Percentiles rank a stretch among this genome's conserved stretches.
Evolutionary conservation across 2,113 vertebrate species (phyloP).

Genomic region (Xiphias gladius): DNA sequence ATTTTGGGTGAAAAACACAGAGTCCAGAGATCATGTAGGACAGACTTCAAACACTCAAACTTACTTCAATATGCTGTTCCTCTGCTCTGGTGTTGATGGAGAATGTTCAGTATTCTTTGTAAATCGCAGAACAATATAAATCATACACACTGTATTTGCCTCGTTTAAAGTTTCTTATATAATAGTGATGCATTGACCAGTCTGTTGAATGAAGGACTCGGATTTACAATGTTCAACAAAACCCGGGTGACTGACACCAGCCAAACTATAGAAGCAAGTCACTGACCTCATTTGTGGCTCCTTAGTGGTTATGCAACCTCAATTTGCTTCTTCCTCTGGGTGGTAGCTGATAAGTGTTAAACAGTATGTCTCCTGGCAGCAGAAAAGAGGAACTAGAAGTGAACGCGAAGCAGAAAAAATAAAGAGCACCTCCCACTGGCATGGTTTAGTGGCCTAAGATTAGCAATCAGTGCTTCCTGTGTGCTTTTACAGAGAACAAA

Average conservation of each 20-base stretch:
- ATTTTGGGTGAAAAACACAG: conserved; percentile 20
- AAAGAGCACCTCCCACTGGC: conserved; percentile 29
- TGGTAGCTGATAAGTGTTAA: conserved; percentile 61
- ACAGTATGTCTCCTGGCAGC: conserved; percentile 52
- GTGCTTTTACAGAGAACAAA: conserved; percentile 1
- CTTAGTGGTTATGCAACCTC: conserved; percentile 55
- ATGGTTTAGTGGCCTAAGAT: conserved; percentile 31
- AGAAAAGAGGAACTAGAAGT: conserved; percentile 69
- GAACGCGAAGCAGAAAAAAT: conserved; percentile 48
- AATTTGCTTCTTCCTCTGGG: conserved; percentile 63
- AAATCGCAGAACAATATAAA: background rate
- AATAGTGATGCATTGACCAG: background rate
- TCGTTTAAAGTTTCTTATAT: background rate
- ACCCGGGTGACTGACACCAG: conserved; percentile 26
- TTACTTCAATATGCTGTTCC: background rate
- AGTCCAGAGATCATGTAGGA: background rate
- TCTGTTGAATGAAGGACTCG: background rate
- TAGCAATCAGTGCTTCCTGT: conserved; percentile 55
- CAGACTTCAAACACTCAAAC: conserved; percentile 31
- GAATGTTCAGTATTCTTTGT: background rate
- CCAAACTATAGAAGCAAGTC: conserved; percentile 17
- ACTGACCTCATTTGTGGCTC: conserved; percentile 43
- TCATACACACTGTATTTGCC: background rate
- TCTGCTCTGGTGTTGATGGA: conserved; percentile 4
- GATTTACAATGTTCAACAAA: conserved; percentile 17